Evolutionary conservation across 2,797 vertebrate species (phyloP).

Genomic region (Anabas testudineus): DNA sequence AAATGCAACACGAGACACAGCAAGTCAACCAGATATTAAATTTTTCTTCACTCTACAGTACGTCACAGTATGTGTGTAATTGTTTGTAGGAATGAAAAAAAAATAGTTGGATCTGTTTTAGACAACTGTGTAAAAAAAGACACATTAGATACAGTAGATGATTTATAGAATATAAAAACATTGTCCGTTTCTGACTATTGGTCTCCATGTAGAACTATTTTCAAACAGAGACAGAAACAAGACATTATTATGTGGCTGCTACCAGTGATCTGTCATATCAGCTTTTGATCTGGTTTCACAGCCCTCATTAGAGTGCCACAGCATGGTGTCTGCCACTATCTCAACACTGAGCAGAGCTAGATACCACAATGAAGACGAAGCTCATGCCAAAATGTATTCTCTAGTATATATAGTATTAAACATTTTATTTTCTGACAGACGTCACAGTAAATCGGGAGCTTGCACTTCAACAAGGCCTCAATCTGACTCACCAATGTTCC

Average conservation of each 20-base stretch:
- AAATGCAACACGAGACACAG: not conserved
- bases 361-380: constrained; percentile 43
- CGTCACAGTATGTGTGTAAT: not conserved
- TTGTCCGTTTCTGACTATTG: constrained; percentile 8
- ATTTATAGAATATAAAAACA: constrained; percentile 14
- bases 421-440: not conserved
- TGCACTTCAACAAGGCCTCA: not conserved
- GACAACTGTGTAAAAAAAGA: not conserved
- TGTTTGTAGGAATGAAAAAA: not conserved
- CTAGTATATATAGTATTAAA: not conserved
- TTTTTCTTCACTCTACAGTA: not conserved
- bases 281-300: constrained; percentile 56
- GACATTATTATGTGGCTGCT: constrained; percentile 16
- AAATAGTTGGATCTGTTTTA: not conserved
- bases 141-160: not conserved
- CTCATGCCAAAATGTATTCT: constrained; percentile 3
- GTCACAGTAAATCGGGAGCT: constrained; percentile 3
- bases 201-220: constrained; percentile 14
- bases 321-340: constrained; percentile 29
- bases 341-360: constrained; percentile 43
- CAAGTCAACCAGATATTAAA: not conserved
- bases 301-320: constrained; percentile 59
- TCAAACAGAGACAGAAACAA: constrained; percentile 26
- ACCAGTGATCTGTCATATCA: not conserved
- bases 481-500: constrained; percentile 92